Percentiles rank a stretch among this genome's conserved stretches.
Conservation (phyloP, 1,140 invertebrate genomes). For the Drosophila suzukii region DNA sequence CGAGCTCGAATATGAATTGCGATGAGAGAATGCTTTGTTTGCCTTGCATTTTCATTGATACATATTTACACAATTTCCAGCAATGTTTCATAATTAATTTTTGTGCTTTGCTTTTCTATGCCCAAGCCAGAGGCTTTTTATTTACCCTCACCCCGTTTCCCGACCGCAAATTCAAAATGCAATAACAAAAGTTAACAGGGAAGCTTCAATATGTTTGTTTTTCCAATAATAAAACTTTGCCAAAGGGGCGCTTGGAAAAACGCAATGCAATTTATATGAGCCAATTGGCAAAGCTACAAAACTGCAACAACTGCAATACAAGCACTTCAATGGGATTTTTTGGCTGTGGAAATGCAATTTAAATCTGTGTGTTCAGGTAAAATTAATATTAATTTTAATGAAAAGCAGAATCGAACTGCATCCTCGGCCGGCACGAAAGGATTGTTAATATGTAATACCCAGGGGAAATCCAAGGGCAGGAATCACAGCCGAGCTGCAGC, state of each 20-base stretch:
- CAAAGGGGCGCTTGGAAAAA: constrained; percentile 38
- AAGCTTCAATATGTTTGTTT: constrained; percentile 47
- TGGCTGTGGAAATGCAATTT: constrained; percentile 45
- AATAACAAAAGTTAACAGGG: constrained; percentile 44
- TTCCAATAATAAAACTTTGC: constrained; percentile 71
- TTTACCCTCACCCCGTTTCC: neutral
- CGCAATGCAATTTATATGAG: constrained; percentile 61
- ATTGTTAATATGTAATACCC: constrained; percentile 44
- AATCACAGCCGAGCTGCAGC: neutral
- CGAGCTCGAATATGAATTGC: neutral
- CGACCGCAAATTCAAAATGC: constrained; percentile 49
- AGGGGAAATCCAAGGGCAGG: neutral
- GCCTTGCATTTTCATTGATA: constrained; percentile 53
- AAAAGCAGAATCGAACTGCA: constrained; percentile 42
- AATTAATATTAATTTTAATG: constrained; percentile 72
- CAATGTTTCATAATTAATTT: constrained; percentile 76
- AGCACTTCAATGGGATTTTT: constrained; percentile 39
- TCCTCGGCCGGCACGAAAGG: constrained; percentile 8
- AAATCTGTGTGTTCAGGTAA: constrained; percentile 40
- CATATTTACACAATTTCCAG: constrained; percentile 48
- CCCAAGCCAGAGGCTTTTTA: constrained; percentile 49
- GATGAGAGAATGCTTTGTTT: constrained; percentile 27
- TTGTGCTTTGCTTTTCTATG: constrained; percentile 66
- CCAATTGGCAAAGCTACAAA: constrained; percentile 52
- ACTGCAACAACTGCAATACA: constrained; percentile 21